Base-by-base conservation (phyloP, 2,113 vertebrate genomes). In the Ceyx cyanopectus region DNA sequence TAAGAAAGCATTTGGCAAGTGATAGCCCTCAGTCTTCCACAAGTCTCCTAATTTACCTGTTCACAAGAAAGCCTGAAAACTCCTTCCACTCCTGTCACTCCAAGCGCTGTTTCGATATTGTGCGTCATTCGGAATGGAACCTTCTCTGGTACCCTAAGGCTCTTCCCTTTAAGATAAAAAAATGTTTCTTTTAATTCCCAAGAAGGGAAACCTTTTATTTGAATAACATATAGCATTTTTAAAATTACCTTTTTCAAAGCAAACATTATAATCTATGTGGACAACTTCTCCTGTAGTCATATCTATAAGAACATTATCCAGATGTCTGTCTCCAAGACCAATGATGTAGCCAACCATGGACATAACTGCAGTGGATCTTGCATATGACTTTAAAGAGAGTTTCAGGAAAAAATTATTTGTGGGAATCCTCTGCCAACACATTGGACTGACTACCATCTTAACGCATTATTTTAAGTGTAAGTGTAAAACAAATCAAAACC, bases 291-390 rank as follows among this genome's bases (percentile, higher is more conserved):
- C 99, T 24, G 99, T 99, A 45, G 99, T 99, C 99, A 99, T 99
- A 97, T 99, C 99, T 96, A 99, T 99, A 96, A 99, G 98, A 84
- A 99, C 99, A 45, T 99, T 99, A 97, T 99, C 99, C 86, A 99
- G 98, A 92, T 99, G 99, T 97, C 99, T 98, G 90, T 99, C 99
- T 51, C 99, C 99, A 41, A 99, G 99, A 80, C 99, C 99, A 57
- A 99, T 99, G 85, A 99, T 99, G 97, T 99, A 99, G 63, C 99
- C 99, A 89, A 99, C 99, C 99, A 99, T 99, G 19, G 99, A 99
- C 99, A 99, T 99, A 92, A 99, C 99, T 32, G 99, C 99, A 43
- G 99, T 99, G 37, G 99, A 99, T 92, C 99, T 98, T 92, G 99
- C 99, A 11, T 99, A 99, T 7, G 98, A 99, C 99, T 99, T 85